These are phyloP conservation scores for Theodoxus fluviatilis DNA, from an alignment of 2,888 invertebrate genomes.

Conservation along the genomic window DNA sequence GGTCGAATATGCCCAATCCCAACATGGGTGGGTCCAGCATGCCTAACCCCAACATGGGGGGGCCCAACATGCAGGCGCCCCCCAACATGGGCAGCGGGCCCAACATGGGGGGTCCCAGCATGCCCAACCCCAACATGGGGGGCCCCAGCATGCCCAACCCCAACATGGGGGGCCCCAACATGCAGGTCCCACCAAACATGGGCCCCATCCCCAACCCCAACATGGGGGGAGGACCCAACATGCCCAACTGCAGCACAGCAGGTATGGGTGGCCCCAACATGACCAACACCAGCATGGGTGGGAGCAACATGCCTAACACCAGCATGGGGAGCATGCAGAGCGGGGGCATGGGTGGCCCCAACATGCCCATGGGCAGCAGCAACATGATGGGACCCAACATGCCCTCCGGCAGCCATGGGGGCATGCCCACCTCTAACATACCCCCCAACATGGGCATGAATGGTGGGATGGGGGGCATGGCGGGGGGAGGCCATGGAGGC, in stretches of 20 bases:
- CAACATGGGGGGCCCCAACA: slow-evolving; percentile 46
- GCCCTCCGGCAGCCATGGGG: too few relatives aligned
- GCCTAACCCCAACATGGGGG: neutral
- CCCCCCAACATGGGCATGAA: too few relatives aligned
- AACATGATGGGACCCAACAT: slow-evolving; percentile 34
- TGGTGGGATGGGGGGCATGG: neutral
- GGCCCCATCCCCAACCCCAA: slow-evolving; percentile 28
- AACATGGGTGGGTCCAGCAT: slow-evolving; percentile 29
- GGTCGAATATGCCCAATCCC: slow-evolving; percentile 19
- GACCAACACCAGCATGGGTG: neutral
- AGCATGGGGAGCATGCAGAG: slow-evolving; percentile 26
- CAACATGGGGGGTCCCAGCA: slow-evolving; percentile 34
- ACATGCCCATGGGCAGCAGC: slow-evolving; percentile 25
- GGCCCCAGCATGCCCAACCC: slow-evolving; percentile 41
- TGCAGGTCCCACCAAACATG: slow-evolving; percentile 38
- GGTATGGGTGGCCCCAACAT: slow-evolving; percentile 23
- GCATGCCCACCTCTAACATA: too few relatives aligned
- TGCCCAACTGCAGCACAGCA: slow-evolving; percentile 26
- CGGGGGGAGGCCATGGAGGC: slow-evolving; percentile 15
- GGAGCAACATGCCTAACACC: neutral
- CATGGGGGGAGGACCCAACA: slow-evolving; percentile 35
- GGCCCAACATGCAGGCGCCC: too few relatives aligned
- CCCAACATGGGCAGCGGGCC: slow-evolving; percentile 22
- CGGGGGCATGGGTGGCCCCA: slow-evolving; percentile 17
- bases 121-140: slow-evolving; percentile 34